Conservation (phyloP, 1,140 invertebrate species). For the Platyscapa corneri region DNA sequence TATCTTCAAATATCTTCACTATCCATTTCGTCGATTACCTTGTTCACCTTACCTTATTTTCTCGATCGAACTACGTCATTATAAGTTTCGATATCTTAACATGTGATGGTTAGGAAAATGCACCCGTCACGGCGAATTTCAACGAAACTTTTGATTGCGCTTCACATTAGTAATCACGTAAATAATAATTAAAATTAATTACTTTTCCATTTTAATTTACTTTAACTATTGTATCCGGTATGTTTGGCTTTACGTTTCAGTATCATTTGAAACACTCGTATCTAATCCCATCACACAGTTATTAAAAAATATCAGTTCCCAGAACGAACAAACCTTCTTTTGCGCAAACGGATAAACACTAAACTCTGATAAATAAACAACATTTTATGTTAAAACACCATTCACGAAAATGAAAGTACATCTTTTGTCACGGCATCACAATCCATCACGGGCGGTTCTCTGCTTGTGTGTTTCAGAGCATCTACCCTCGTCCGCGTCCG, state of each 20-base stretch:
- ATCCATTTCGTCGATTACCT: background rate
- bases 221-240: too few species aligned
- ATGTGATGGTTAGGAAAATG: background rate
- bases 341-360: background rate
- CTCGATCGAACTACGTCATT: background rate
- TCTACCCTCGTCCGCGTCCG: conserved; percentile 73
- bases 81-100: background rate
- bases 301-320: background rate
- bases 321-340: background rate
- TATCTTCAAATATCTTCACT: background rate
- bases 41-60: background rate
- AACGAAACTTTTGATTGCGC: too few species aligned
- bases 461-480: conserved; percentile 74
- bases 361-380: background rate
- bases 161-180: too few species aligned
- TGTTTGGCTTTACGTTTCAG: background rate
- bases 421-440: background rate
- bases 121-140: background rate
- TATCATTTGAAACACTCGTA: background rate
- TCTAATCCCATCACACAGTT: background rate
- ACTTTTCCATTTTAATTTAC: too few species aligned
- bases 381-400: background rate
- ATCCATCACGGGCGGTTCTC: conserved; percentile 25
- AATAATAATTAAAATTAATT: too few species aligned
- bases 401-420: conserved; percentile 22